A percentile compares a stretch with the other conserved stretches of the same genome.
phyloP scores from a whole-genome alignment of 2,888 invertebrate genomes.

The Lamellibrachia columna region DNA sequence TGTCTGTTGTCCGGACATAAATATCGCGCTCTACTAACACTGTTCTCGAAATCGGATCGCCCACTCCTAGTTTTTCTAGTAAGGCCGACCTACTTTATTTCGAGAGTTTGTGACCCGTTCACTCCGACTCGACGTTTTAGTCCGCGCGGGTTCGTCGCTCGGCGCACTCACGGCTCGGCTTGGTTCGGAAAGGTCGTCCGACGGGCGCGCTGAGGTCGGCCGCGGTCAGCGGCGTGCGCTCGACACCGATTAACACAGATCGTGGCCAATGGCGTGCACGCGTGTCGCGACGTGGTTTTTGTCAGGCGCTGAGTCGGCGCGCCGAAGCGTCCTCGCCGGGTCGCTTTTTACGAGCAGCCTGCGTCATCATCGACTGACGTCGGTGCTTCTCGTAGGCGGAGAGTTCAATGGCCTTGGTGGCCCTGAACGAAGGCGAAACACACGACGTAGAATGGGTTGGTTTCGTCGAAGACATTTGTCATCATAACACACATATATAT shows the following conservation, averaged over 20 bases:
- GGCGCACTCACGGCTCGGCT: background rate
- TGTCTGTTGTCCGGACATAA: background rate
- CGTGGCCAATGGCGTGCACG: background rate
- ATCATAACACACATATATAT: background rate
- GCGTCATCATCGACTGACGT: background rate
- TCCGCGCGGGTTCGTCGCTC: background rate
- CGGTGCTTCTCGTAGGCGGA: background rate
- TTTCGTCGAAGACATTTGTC: background rate
- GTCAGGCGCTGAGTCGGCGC: background rate
- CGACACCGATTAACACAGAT: slow-evolving; percentile 10
- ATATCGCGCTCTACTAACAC: slow-evolving; percentile 3
- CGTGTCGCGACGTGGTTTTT: slow-evolving; percentile 6
- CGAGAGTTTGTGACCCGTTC: background rate
- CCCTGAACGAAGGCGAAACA: background rate
- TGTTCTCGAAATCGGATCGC: slow-evolving; percentile 16
- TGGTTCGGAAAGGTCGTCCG: background rate
- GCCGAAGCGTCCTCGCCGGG: background rate
- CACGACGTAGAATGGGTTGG: background rate
- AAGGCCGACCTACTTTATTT: background rate
- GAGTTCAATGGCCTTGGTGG: background rate
- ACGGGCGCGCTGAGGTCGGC: background rate
- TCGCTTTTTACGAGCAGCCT: background rate
- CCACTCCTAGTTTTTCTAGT: background rate
- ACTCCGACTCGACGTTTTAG: background rate
- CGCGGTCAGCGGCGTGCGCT: background rate